A percentile compares a stretch with the other conserved stretches of the same genome.
phyloP scores from a whole-genome alignment of 1,140 invertebrate genomes.

The Eciton burchellii region DNA sequence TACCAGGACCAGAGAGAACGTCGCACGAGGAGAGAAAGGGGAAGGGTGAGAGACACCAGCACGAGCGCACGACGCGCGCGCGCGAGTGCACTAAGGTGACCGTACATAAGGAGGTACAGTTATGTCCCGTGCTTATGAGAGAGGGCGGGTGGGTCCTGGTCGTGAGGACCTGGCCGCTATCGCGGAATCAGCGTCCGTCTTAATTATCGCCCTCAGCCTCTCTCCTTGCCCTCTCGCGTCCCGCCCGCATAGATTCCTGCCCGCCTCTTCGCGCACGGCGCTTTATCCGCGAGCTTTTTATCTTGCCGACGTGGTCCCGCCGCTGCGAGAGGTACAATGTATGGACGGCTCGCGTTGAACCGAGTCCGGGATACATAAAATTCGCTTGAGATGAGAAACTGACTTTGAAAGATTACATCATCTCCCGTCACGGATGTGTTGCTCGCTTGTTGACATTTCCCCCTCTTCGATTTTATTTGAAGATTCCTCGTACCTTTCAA shows the following conservation, averaged over 20 bases:
- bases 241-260: constrained; percentile 52
- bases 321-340: background rate
- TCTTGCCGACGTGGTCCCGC: constrained; percentile 31
- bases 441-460: no score
- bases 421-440: background rate
- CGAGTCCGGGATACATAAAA: background rate
- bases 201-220: constrained; percentile 81
- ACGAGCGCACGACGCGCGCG: background rate
- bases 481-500: no score
- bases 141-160: constrained; percentile 67
- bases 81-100: constrained; percentile 6
- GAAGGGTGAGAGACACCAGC: background rate
- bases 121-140: constrained; percentile 65
- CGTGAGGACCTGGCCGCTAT: constrained; percentile 79
- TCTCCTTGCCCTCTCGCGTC: background rate
- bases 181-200: constrained; percentile 83
- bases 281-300: constrained; percentile 26
- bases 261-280: background rate
- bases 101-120: constrained; percentile 65
- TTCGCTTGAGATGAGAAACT: background rate
- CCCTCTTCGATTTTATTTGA: no score
- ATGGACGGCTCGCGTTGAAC: background rate
- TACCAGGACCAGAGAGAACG: constrained; percentile 27
- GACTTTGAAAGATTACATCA: no score
- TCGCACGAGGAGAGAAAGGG: background rate